These are phyloP conservation scores for Sebastes goodei DNA, from an alignment of 2,797 vertebrate genomes.

Conservation along the genomic window DNA sequence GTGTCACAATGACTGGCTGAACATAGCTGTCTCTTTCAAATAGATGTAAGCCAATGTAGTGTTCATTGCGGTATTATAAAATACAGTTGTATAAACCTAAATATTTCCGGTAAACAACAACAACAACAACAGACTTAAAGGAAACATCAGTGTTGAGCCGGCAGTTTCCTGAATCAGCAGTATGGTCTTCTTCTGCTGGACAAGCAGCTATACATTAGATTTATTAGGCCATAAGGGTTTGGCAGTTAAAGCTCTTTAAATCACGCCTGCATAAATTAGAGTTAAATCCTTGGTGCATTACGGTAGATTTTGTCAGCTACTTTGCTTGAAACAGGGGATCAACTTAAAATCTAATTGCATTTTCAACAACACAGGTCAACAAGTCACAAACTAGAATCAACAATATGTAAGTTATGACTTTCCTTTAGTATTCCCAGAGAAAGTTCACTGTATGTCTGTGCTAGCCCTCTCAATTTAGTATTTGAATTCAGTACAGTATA, in stretches of 20 bases:
- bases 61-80: not conserved
- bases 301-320: not conserved
- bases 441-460: not conserved
- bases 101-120: not conserved
- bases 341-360: not conserved
- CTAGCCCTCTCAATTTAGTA: not conserved
- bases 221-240: not conserved
- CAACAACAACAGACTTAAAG: not conserved
- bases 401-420: not conserved
- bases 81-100: not conserved
- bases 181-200: constrained; percentile 8
- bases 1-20: not conserved
- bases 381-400: constrained; percentile 11
- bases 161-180: constrained; percentile 32
- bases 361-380: constrained; percentile 7
- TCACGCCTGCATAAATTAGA: constrained; percentile 1
- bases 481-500: not conserved
- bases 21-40: not conserved
- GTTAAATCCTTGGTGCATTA: constrained; percentile 17
- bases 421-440: not conserved
- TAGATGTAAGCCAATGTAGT: not conserved
- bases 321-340: not conserved
- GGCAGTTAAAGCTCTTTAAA: constrained; percentile 24
- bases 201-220: constrained; percentile 12
- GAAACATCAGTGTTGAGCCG: not conserved